Percentiles rank a stretch among this genome's conserved stretches.
These are phyloP conservation scores for Lepidurus packardi DNA, from an alignment of 1,140 invertebrate genomes.

Conservation along the genomic window DNA sequence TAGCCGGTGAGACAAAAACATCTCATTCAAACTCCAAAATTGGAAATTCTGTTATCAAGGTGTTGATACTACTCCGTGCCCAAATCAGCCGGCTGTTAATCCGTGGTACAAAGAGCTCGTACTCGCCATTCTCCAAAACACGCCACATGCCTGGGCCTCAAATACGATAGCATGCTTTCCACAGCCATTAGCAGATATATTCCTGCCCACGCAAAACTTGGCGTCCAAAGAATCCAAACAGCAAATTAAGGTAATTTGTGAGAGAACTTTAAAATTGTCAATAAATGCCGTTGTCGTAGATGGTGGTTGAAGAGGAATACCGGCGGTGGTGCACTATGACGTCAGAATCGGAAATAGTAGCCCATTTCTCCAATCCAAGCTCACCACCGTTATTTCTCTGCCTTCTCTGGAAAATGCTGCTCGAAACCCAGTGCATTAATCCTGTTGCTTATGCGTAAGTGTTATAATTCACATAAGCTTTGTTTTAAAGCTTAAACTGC, in stretches of 20 bases:
- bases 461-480: background rate
- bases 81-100: conserved; percentile 57
- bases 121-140: conserved; percentile 83
- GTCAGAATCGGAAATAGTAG: conserved; percentile 91
- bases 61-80: background rate
- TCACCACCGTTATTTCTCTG: conserved; percentile 76
- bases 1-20: conserved; percentile 61
- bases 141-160: conserved; percentile 87
- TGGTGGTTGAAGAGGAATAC: conserved; percentile 89
- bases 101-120: conserved; percentile 87
- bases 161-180: conserved; percentile 90
- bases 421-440: conserved; percentile 86
- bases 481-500: conserved; percentile 29
- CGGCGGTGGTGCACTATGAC: conserved; percentile 94
- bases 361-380: conserved; percentile 84
- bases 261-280: background rate
- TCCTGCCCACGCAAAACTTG: conserved; percentile 61
- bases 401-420: conserved; percentile 91
- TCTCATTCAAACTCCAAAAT: background rate
- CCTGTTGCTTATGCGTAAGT: conserved; percentile 88
- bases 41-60: background rate
- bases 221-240: conserved; percentile 84
- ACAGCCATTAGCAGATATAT: conserved; percentile 78
- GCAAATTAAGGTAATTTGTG: conserved; percentile 59
- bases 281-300: conserved; percentile 46